Conservation (phyloP, 2,797 vertebrate species). For the Enteromius fasciolatus region DNA sequence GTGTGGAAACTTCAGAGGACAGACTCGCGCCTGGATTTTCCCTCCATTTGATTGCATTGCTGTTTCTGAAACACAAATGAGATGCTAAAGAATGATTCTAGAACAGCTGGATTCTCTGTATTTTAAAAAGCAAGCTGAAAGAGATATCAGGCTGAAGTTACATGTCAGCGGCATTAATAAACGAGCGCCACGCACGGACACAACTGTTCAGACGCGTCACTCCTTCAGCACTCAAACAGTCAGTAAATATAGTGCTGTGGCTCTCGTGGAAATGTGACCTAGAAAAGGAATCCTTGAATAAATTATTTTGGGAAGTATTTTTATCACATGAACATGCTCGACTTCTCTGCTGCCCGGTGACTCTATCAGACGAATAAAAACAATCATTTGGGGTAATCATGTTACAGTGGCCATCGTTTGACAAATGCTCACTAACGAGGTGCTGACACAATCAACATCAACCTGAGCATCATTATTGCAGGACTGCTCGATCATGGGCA, state of each 20-base stretch:
- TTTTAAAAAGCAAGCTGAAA: not conserved
- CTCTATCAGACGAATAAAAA: not conserved
- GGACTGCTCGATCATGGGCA: not conserved
- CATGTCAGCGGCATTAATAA: not conserved
- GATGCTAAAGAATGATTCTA: not conserved
- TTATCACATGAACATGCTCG: not conserved
- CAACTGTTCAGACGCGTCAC: conserved; percentile 3
- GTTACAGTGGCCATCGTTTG: not conserved
- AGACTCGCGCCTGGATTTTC: not conserved
- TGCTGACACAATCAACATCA: not conserved
- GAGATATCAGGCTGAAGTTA: not conserved
- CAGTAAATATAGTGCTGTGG: conserved; percentile 43
- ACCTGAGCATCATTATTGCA: not conserved
- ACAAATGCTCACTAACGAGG: not conserved
- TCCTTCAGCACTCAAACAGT: conserved; percentile 1
- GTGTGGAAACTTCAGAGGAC: not conserved
- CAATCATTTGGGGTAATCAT: not conserved
- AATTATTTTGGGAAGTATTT: conserved; percentile 35
- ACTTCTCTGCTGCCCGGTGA: not conserved
- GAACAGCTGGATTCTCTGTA: not conserved
- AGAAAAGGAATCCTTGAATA: conserved; percentile 48
- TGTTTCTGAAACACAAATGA: not conserved
- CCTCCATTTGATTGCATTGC: not conserved
- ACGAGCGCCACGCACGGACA: not conserved
- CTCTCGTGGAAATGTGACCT: conserved; percentile 44